Conservation (phyloP, 2,888 invertebrate genomes). For the Caenorhabditis sp. region DNA sequence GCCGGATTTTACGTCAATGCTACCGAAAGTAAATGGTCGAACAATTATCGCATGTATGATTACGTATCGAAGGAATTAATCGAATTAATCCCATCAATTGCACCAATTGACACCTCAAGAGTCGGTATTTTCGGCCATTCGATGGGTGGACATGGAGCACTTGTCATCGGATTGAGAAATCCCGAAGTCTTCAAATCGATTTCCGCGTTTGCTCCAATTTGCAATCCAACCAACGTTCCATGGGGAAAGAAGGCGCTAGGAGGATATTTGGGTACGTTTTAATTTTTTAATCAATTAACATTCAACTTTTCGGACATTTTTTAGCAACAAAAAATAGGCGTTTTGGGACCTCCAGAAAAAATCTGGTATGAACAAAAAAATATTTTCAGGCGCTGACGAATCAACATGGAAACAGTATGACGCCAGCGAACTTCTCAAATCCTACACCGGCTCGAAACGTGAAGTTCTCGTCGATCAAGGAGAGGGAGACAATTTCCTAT, state of each 20-base stretch:
- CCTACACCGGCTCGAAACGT: conserved; percentile 84
- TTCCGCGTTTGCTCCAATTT: conserved; percentile 93
- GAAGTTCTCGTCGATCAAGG: conserved; percentile 82
- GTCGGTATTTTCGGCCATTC: conserved; percentile 73
- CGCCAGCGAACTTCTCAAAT: conserved; percentile 83
- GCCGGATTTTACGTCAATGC: conserved; percentile 97
- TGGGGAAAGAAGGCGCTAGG: conserved; percentile 79
- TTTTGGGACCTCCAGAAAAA: no score
- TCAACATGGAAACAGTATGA: conserved; percentile 80
- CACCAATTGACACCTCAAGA: conserved; percentile 33
- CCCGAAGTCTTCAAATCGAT: conserved; percentile 84
- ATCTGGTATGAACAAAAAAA: background rate
- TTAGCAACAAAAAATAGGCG: no score
- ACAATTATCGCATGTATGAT: conserved; percentile 91
- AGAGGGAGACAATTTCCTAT: conserved; percentile 50
- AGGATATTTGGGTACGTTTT: conserved; percentile 72
- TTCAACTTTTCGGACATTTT: no score
- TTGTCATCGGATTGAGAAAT: conserved; percentile 72
- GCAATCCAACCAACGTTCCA: conserved; percentile 83
- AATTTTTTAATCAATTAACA: no score
- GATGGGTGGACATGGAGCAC: conserved; percentile 98
- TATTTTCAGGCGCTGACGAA: conserved; percentile 72
- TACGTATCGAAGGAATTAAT: conserved; percentile 79
- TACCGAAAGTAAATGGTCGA: conserved; percentile 87
- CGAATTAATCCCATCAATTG: conserved; percentile 31